Conservation (phyloP, 2,113 vertebrate species). For the Panurus biarmicus region DNA sequence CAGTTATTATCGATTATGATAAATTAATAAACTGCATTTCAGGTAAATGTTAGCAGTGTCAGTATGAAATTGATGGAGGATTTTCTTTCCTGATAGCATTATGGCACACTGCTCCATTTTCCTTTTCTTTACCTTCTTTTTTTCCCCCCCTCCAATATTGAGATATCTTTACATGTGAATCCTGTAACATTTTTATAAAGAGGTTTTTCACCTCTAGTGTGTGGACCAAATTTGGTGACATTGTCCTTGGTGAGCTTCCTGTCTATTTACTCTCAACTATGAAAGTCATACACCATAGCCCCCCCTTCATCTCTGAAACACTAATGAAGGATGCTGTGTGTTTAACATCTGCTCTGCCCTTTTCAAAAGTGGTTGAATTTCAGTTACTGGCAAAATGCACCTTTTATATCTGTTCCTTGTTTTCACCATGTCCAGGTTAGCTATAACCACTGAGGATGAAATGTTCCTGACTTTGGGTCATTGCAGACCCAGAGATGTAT, state of each 20-base stretch:
- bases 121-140: not conserved
- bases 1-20: not conserved
- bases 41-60: not conserved
- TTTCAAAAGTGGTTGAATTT: not conserved
- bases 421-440: not conserved
- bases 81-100: not conserved
- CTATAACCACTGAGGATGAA: not conserved
- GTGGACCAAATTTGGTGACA: not conserved
- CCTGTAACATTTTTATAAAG: not conserved
- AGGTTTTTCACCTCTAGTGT: not conserved
- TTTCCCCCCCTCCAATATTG: rapidly evolving
- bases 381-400: not conserved
- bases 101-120: rapidly evolving
- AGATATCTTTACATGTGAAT: not conserved
- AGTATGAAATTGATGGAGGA: not conserved
- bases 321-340: not conserved
- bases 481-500: not conserved
- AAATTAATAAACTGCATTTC: not conserved
- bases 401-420: not conserved
- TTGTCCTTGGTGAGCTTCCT: not conserved
- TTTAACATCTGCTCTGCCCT: not conserved
- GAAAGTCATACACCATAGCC: not conserved
- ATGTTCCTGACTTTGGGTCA: not conserved
- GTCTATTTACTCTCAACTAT: not conserved
- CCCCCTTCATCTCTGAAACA: not conserved